Evolutionary conservation across 2,797 vertebrate species (phyloP).

Genomic region (Pseudopleuronectes americanus): DNA sequence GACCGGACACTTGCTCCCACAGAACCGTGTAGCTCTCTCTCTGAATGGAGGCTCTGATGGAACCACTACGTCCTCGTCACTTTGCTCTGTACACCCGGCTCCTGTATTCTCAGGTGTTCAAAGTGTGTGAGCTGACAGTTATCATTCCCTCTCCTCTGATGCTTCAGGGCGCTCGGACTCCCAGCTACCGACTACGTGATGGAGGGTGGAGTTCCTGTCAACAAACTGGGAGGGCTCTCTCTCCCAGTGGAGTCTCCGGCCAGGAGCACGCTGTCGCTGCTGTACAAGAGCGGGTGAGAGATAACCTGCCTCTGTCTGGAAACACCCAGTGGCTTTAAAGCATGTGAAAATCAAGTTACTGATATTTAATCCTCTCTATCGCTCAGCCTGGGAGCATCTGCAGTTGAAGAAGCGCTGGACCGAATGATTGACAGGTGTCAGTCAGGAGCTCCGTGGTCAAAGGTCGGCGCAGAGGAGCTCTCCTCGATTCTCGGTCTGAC

Average conservation of each 20-base stretch:
- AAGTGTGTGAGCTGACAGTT: no score
- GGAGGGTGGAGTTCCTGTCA: constrained; percentile 86
- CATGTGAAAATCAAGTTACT: not conserved
- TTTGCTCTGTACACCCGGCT: no score
- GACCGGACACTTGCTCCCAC: no score
- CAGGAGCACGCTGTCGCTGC: constrained; percentile 79
- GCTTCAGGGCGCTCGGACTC: constrained; percentile 82
- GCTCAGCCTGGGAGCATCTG: constrained; percentile 58
- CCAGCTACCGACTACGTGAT: constrained; percentile 90
- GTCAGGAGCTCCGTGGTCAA: constrained; percentile 36
- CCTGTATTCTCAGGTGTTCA: no score
- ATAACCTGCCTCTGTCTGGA: constrained; percentile 1
- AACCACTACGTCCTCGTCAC: no score
- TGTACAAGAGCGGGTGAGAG: constrained; percentile 81
- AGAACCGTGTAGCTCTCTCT: no score
- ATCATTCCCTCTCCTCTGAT: no score
- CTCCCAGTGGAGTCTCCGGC: constrained; percentile 86
- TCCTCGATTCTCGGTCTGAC: constrained; percentile 63
- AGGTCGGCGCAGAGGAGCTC: constrained; percentile 63
- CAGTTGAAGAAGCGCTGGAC: constrained; percentile 58
- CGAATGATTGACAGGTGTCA: constrained; percentile 76
- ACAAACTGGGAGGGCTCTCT: constrained; percentile 84
- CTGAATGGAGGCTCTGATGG: no score
- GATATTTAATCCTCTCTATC: not conserved
- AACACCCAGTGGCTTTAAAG: not conserved